Evolutionary conservation across 2,888 invertebrate genomes (phyloP).

Genomic region (Gastracanthus pulcherrimus): DNA sequence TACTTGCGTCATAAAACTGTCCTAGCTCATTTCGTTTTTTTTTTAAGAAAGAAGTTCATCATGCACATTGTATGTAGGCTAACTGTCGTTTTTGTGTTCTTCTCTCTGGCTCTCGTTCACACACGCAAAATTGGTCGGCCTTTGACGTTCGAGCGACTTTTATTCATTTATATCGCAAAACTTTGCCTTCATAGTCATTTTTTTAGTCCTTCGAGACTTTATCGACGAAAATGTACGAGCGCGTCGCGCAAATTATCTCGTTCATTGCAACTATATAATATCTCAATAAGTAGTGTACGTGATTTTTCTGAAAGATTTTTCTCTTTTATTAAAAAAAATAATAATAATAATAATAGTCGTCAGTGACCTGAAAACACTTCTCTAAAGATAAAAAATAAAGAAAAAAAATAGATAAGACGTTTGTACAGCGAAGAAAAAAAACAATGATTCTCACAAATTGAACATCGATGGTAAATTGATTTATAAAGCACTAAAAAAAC

Average conservation of each 20-base stretch:
- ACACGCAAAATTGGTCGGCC: not conserved
- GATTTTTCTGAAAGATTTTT: not conserved
- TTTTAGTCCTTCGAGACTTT: not conserved
- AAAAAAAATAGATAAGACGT: constrained; percentile 45
- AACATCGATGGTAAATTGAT: constrained; percentile 45
- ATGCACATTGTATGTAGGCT: constrained; percentile 13
- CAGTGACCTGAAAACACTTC: constrained; percentile 25
- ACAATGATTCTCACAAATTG: constrained; percentile 47
- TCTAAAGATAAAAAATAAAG: constrained; percentile 42
- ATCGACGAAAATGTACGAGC: not conserved
- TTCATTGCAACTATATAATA: constrained; percentile 1
- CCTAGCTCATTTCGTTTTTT: constrained; percentile 3
- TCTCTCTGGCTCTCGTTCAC: not conserved
- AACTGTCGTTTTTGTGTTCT: constrained; percentile 9
- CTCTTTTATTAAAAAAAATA: constrained; percentile 46
- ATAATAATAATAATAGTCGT: constrained; percentile 23
- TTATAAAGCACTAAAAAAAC: constrained; percentile 36
- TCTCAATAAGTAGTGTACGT: constrained; percentile 35
- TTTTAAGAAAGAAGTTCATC: constrained; percentile 28
- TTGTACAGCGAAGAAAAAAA: constrained; percentile 51
- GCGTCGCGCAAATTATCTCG: not conserved
- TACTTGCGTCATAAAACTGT: constrained; percentile 30
- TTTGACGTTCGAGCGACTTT: not conserved
- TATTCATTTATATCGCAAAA: not conserved
- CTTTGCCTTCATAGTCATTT: not conserved